These are phyloP conservation scores for Passer domesticus DNA, from an alignment of 2,113 vertebrate species.

Conservation along the genomic window DNA sequence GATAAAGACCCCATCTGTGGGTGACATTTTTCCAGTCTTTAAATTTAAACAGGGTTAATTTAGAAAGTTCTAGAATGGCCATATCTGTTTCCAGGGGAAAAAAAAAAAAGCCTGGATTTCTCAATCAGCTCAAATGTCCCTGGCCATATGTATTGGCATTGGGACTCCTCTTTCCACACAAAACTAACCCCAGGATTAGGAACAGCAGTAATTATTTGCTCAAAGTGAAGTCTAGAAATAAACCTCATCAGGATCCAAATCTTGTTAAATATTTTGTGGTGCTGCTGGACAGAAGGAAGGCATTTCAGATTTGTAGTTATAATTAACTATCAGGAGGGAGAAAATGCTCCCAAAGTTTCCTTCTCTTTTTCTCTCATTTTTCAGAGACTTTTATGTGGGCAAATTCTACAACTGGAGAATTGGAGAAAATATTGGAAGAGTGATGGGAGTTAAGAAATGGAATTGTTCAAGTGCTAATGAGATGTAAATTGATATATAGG, in stretches of 20 bases:
- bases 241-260: slow-evolving; percentile 20
- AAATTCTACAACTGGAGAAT: neutral
- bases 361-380: neutral
- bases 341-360: neutral
- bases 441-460: neutral
- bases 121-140: slow-evolving; percentile 62
- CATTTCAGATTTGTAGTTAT: neutral
- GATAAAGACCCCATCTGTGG: neutral
- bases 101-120: neutral
- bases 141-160: slow-evolving; percentile 64
- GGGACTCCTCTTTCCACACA: slow-evolving; percentile 54
- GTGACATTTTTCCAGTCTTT: neutral
- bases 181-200: slow-evolving; percentile 39
- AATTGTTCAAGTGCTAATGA: neutral
- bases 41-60: slow-evolving; percentile 1
- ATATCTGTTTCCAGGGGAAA: neutral
- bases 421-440: neutral
- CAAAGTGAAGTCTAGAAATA: slow-evolving; percentile 39
- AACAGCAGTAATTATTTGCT: slow-evolving; percentile 29
- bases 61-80: slow-evolving; percentile 34
- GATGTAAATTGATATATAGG: neutral
- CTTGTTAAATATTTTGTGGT: slow-evolving; percentile 42
- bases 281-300: neutral
- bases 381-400: neutral
- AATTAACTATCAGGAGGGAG: neutral